Base-by-base conservation (phyloP, 2,113 vertebrate species). In the Collichthys lucidus region DNA sequence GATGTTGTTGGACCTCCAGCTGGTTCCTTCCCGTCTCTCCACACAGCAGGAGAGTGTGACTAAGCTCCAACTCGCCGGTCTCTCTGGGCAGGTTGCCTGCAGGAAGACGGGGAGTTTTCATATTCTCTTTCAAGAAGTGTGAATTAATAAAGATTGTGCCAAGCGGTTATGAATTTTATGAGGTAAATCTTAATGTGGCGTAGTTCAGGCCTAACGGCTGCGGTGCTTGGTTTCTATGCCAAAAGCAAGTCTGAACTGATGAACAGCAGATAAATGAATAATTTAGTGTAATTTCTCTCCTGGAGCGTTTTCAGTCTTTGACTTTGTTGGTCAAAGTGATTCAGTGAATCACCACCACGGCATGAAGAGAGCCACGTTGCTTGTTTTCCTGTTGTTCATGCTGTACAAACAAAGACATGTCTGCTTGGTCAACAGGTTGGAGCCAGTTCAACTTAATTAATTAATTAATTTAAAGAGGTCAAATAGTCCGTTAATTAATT, bases 111-210 rank as follows among this genome's bases (percentile, higher is more conserved):
- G 20, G 26, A 71, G 64, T 84, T 77, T 77, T 81, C n/a, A 40
- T 63, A 75, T 86, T 86, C 86, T 80, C 72, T 85, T 83, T 79
- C 57, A 75, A 82, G 49, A 80, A 77, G 75, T 35, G 52, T 71
- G 59, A 62, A 81, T 84, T 86, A 91, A 89, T 88, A 79, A 90
- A 84, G 79, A 79, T 74, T 59, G 70, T 71, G 47, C 67, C 62
- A 67, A 68, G 42, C 69, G 31, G 31, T 42, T 53, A 20, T 57
- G 68, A 56, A 60, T 73, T 72, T 35, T 68, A 59, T 29, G 17
- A 26, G 11, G 16, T 71, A 59, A 40, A 77, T 80, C 52, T 62
- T 35, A 29, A 24, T 12, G 10, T 76, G 26, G 44, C 11, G 22
- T 3, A 52, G 46, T 82, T 92, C 62, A 83, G 47, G 53, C 35